These are phyloP conservation scores for Agrotis puta DNA, from an alignment of 2,888 invertebrate species.

Conservation along the genomic window DNA sequence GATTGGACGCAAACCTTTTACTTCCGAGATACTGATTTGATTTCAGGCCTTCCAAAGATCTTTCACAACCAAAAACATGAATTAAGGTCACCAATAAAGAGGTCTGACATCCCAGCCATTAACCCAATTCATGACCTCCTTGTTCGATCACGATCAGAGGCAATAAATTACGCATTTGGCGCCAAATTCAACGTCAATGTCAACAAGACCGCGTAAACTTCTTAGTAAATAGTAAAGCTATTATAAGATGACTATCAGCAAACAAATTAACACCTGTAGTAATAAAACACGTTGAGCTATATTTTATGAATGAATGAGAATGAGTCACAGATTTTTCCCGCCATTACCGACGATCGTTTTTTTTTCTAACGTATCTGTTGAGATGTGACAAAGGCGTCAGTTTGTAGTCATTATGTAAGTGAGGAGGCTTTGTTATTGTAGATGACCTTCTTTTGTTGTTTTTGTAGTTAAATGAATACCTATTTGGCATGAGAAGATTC, in stretches of 20 bases:
- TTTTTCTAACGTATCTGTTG: conserved; percentile 47
- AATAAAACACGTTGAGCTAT: conserved; percentile 64
- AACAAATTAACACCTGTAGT: conserved; percentile 66
- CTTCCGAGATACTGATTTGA: background rate
- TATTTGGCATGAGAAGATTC: conserved; percentile 4
- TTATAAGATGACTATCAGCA: conserved; percentile 51
- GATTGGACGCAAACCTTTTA: background rate
- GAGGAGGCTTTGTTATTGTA: conserved; percentile 27
- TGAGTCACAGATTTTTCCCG: conserved; percentile 77
- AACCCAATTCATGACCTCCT: background rate
- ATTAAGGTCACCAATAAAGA: background rate
- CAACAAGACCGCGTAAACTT: conserved; percentile 2
- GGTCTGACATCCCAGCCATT: background rate
- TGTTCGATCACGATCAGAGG: conserved; percentile 19
- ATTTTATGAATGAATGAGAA: conserved; percentile 73
- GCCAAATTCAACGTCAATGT: conserved; percentile 39
- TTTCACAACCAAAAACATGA: background rate
- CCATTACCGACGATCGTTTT: conserved; percentile 61
- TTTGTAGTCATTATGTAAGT: conserved; percentile 52
- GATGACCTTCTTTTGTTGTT: conserved; percentile 31
- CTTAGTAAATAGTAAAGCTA: conserved; percentile 15
- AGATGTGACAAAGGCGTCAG: conserved; percentile 50
- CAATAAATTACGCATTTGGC: conserved; percentile 23
- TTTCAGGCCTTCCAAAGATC: background rate
- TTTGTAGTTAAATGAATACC: conserved; percentile 20